Evolutionary conservation across 2,797 vertebrate genomes (phyloP).

Genomic region (Myotis planiceps): DNA sequence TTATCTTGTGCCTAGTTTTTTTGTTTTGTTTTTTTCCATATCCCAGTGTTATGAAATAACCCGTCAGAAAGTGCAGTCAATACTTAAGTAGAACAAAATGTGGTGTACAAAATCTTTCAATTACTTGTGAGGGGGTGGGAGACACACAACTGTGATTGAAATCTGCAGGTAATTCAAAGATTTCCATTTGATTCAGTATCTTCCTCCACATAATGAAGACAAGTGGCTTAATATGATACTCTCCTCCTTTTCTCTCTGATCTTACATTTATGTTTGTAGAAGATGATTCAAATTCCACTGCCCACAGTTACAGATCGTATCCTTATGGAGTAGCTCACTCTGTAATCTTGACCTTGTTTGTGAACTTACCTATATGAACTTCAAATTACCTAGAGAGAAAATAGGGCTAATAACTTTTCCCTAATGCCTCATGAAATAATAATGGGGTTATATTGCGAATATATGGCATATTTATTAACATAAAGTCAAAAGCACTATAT

Average conservation of each 20-base stretch:
- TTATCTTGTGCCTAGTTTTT: not conserved
- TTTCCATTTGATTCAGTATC: not conserved
- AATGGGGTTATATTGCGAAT: not conserved
- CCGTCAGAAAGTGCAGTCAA: not conserved
- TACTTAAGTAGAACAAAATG: not conserved
- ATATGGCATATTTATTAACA: not conserved
- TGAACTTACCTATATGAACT: not conserved
- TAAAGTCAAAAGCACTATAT: not conserved
- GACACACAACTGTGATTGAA: not conserved
- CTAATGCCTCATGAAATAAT: not conserved
- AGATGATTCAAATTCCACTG: not conserved
- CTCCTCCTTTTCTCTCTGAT: not conserved
- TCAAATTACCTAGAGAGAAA: not conserved
- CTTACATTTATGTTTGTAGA: not conserved
- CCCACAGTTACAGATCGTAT: not conserved
- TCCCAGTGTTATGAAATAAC: not conserved
- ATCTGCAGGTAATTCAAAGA: not conserved
- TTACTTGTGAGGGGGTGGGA: not conserved
- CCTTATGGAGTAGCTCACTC: not conserved
- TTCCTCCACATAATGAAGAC: not conserved
- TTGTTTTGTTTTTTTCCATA: not conserved
- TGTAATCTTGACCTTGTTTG: not conserved
- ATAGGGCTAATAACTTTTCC: not conserved
- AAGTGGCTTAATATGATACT: not conserved
- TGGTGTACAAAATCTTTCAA: not conserved